Evolutionary conservation across 2,888 invertebrate species (phyloP).

Genomic region (Eurytoma adleriae): DNA sequence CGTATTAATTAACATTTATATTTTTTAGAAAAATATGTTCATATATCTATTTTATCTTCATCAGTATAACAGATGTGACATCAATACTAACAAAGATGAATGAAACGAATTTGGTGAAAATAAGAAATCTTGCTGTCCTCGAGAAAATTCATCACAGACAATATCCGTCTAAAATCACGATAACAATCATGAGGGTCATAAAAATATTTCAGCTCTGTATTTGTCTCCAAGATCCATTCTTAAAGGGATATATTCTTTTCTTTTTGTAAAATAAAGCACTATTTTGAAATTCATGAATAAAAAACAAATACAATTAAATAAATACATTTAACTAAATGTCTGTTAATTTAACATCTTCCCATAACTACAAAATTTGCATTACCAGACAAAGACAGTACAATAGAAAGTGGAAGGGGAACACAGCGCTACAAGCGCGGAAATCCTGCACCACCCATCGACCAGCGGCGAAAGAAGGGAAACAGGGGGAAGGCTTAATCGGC

Average conservation of each 20-base stretch:
- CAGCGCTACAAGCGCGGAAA: constrained; percentile 12
- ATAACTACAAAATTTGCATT: neutral
- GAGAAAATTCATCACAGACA: neutral
- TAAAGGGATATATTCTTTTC: constrained; percentile 28
- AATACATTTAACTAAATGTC: neutral
- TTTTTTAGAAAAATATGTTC: too few relatives aligned
- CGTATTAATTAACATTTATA: too few relatives aligned
- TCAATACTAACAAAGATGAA: too few relatives aligned
- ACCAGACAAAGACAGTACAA: neutral
- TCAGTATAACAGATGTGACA: too few relatives aligned
- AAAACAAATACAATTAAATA: too few relatives aligned
- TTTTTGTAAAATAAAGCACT: neutral
- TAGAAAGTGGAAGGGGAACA: neutral
- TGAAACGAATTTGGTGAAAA: too few relatives aligned
- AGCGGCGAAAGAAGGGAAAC: neutral
- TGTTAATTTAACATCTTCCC: neutral
- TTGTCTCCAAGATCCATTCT: constrained; percentile 10
- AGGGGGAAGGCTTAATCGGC: neutral
- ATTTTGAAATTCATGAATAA: too few relatives aligned
- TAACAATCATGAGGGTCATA: constrained; percentile 8
- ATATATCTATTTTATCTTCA: too few relatives aligned
- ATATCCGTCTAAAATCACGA: constrained; percentile 15
- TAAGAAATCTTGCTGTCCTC: neutral
- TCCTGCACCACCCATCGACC: neutral
- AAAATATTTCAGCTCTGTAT: constrained; percentile 2